Base-by-base conservation (phyloP, 2,888 invertebrate species). In the Sphaeridia pumilis region DNA sequence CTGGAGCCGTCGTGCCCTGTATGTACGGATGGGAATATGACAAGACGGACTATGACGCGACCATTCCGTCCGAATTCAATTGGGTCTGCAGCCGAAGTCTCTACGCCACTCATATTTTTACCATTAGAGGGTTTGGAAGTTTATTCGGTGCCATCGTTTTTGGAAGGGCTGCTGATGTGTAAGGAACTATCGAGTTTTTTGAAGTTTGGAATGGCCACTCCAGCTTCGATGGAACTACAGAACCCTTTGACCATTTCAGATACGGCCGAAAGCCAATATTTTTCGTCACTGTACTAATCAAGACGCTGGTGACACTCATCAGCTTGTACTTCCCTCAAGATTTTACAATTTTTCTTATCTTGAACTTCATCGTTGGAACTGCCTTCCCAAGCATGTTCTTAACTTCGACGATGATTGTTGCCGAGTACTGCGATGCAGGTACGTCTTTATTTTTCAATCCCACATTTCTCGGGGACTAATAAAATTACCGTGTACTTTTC, bases 191-290 rank as follows among this genome's bases (percentile, higher is more conserved):
- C 24, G 10, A 43, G 20, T 43, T 43, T 43, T 43, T 38, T 38
- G 5, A 31, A 31, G 14, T 31, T n/a, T n/a, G n/a, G n/a, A n/a
- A n/a, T n/a, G n/a, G n/a, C n/a, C n/a, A 31, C 14, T 31, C 31
- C 14, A 31, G 31, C 31, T 31, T 31, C 14, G 14, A 31, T 31
- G 10, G 10, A 31, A 31, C 14, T 31, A 31, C 7, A 31, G 7
- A 10, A 31, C 7, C 14, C 7, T 10, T 31, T 10, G n/a, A n/a
- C n/a, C n/a, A 42, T 56, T 68, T 28, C 63, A 77, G 77, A 54
- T 70, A 71, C 47, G 78, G 78, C 3, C 69, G 78, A 46, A 70
- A 72, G 36, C 64, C 74, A 1, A 71, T 75, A 14, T 75, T 73
- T 65, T 74, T 75, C 59, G 66, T 75, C 48, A 72, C 75, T 21